Conservation (phyloP, 2,888 invertebrate species). For the Fissipunctia ypsillon region DNA sequence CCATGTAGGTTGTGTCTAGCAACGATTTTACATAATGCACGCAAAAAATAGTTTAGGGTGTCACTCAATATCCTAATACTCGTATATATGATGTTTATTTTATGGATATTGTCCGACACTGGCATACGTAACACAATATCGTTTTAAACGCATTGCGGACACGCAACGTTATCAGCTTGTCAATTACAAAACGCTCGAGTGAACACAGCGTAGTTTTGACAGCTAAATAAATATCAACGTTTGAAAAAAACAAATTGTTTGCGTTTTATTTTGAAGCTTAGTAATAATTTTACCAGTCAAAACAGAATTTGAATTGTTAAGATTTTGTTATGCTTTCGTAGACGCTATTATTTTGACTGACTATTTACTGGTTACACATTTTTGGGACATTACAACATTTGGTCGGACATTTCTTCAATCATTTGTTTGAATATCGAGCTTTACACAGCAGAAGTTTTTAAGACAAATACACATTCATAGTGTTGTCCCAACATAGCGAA, state of each 20-base stretch:
- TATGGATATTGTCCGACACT: constrained; percentile 35
- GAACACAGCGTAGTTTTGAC: constrained; percentile 28
- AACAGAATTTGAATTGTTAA: not conserved
- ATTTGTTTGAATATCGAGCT: constrained; percentile 5
- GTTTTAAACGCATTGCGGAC: constrained; percentile 26
- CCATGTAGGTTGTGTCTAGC: not conserved
- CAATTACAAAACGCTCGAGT: constrained; percentile 42
- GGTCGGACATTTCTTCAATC: constrained; percentile 13
- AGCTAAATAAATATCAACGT: constrained; percentile 26
- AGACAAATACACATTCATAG: constrained; percentile 20
- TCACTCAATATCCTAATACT: too few relatives aligned
- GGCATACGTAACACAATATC: constrained; percentile 19
- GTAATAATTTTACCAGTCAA: not conserved
- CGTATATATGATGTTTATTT: too few relatives aligned
- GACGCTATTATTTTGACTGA: constrained; percentile 17
- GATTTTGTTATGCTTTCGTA: constrained; percentile 5
- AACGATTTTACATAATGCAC: not conserved
- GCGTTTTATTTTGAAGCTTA: constrained; percentile 1
- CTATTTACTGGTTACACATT: not conserved
- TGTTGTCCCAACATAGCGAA: constrained; percentile 30
- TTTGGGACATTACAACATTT: too few relatives aligned
- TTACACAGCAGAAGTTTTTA: constrained; percentile 11
- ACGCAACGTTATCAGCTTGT: constrained; percentile 39
- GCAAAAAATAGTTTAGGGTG: too few relatives aligned
- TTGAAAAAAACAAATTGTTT: constrained; percentile 11